Evolutionary conservation across 2,113 vertebrate species (phyloP), one percentile per base, ranked within the genome.

Genomic region (Gorsachius goisagi): DNA sequence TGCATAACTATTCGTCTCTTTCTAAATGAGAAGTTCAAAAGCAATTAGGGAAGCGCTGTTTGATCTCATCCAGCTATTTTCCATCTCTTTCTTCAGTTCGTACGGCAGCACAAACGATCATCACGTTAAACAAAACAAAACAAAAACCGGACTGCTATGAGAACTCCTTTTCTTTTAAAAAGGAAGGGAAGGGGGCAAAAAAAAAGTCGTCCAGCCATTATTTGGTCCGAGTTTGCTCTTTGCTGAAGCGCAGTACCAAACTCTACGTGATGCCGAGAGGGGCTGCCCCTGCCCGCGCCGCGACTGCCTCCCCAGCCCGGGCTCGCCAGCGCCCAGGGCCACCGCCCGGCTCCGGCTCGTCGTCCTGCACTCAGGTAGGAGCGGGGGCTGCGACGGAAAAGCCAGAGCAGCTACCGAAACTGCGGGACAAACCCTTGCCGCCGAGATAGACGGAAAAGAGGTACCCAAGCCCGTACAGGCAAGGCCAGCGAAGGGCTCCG

Each of bases 341-440:
- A 2, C 76, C 90, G 71, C 66, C 72, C 53, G 64, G 60, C 88
- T 77, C 74, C 90, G 58, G 44, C 85, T 91, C 94, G n/a, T 32
- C 89, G 82, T 67, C 55, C 75, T 56, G 92, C 90, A 14, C 44
- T 24, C 95, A 95, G 96, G 95, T 94, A 97, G 94, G 96, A 95
- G 90, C 90, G 52, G 53, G 27, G 30, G 60, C 84, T 84, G 89
- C 68, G 7, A 56, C 53, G 80, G 91, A 26, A 55, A 77, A 88
- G 50, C 93, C 90, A 2, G 58, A 83, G 79, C 91, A 59, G 93
- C 89, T 32, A 45, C 83, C 74, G 35, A 64, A 68, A 66, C 71
- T 64, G 83, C 72, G 30, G 39, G 23, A n/a, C 71, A 3, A 41
- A 14, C 17, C 37, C 4, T 4, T 41, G 69, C 88, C 23, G 53